These are phyloP conservation scores for Schmidtea mediterranea DNA, from an alignment of 1,140 invertebrate genomes.

Conservation along the genomic window DNA sequence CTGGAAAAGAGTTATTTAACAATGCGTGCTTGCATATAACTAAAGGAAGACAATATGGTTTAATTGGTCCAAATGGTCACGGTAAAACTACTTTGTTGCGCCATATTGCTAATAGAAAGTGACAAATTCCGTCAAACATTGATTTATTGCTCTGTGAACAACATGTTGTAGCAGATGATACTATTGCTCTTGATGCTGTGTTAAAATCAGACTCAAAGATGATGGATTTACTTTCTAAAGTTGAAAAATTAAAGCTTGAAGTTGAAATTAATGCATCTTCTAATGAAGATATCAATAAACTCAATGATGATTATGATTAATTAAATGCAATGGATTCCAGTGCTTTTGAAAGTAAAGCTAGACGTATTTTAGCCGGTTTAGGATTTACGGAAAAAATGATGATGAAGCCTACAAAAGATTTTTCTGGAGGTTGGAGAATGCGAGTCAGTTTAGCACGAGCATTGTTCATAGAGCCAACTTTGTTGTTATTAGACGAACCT, in stretches of 20 bases:
- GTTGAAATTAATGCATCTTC: slow-evolving; percentile 17
- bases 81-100: slow-evolving; percentile 91
- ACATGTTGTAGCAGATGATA: slow-evolving; percentile 62
- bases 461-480: slow-evolving; percentile 54
- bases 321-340: slow-evolving; percentile 80
- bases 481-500: slow-evolving; percentile 83
- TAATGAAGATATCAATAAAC: slow-evolving; percentile 41
- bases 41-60: slow-evolving; percentile 66
- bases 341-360: slow-evolving; percentile 70
- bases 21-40: slow-evolving; percentile 83
- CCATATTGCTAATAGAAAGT: slow-evolving; percentile 57
- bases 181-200: slow-evolving; percentile 63
- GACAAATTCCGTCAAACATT: slow-evolving; percentile 76
- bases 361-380: slow-evolving; percentile 77
- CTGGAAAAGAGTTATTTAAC: slow-evolving; percentile 84
- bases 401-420: slow-evolving; percentile 63
- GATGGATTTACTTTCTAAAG: slow-evolving; percentile 49
- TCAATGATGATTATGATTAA: slow-evolving; percentile 76
- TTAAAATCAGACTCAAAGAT: slow-evolving; percentile 68
- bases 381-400: slow-evolving; percentile 84
- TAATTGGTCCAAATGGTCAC: slow-evolving; percentile 94
- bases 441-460: slow-evolving; percentile 62
- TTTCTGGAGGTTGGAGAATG: slow-evolving; percentile 85
- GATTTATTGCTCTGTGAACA: slow-evolving; percentile 95
- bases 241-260: slow-evolving; percentile 41